Evolutionary conservation across 2,113 vertebrate genomes (phyloP).

Genomic region (Phylloscopus trochilus): DNA sequence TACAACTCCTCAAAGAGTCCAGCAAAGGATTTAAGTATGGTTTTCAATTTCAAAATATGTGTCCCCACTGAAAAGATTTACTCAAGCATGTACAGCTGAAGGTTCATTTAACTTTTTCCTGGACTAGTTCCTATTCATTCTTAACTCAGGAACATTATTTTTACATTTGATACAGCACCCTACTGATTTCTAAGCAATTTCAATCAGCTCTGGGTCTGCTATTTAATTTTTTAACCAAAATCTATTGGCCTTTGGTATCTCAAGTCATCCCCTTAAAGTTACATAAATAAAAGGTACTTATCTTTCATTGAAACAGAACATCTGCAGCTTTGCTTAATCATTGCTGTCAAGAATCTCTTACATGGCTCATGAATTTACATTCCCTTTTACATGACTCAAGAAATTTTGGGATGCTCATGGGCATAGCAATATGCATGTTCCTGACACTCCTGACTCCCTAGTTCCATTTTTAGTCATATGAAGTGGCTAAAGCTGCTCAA

Average conservation of each 20-base stretch:
- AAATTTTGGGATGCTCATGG: background rate
- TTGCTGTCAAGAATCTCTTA: background rate
- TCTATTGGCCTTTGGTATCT: background rate
- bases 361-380: background rate
- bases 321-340: background rate
- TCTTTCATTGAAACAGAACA: background rate
- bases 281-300: background rate
- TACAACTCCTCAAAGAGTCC: background rate
- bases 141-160: background rate
- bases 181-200: background rate
- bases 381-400: background rate
- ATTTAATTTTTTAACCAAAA: background rate
- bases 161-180: background rate
- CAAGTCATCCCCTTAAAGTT: background rate
- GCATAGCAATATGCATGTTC: background rate
- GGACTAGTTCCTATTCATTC: background rate
- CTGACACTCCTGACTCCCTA: background rate
- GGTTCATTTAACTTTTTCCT: background rate
- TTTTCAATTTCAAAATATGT: background rate
- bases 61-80: background rate
- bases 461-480: background rate
- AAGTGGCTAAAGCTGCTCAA: background rate
- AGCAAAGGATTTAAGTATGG: background rate
- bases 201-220: background rate
- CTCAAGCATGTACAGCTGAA: background rate